These are phyloP conservation scores for Melanotaenia maccullochi DNA, from an alignment of 2,797 vertebrate species.

Conservation along the genomic window DNA sequence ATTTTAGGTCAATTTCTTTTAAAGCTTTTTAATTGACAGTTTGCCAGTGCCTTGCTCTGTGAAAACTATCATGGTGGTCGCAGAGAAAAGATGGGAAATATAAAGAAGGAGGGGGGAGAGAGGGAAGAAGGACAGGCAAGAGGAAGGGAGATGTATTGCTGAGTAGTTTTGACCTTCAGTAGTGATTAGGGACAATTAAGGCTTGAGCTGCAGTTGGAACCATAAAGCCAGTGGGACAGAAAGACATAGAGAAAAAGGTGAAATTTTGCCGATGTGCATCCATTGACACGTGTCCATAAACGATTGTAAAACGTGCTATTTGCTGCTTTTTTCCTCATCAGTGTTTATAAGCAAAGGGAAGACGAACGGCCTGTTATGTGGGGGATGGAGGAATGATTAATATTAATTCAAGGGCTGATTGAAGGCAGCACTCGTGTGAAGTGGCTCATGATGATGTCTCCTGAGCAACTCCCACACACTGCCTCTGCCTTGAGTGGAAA, in stretches of 20 bases:
- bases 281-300: constrained; percentile 15
- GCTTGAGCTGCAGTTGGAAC: constrained; percentile 65
- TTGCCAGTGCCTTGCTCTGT: constrained; percentile 17
- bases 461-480: constrained; percentile 77
- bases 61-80: constrained; percentile 2
- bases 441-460: constrained; percentile 78
- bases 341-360: constrained; percentile 60
- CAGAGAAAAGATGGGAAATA: constrained; percentile 1
- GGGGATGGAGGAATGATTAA: constrained; percentile 67
- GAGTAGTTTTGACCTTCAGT: constrained; percentile 75
- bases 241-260: constrained; percentile 14
- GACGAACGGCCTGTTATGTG: constrained; percentile 55
- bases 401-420: constrained; percentile 82
- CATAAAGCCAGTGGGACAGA: constrained; percentile 52
- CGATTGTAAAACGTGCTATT: constrained; percentile 30
- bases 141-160: constrained; percentile 58
- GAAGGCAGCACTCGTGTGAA: constrained; percentile 77
- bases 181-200: constrained; percentile 79
- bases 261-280: constrained; percentile 26
- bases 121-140: constrained; percentile 41
- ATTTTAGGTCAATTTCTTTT: constrained; percentile 21
- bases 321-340: constrained; percentile 34
- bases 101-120: background rate
- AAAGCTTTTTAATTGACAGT: constrained; percentile 35
- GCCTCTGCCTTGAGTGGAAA: constrained; percentile 53